A percentile compares a stretch with the other conserved stretches of the same genome.
Evolutionary conservation across 2,113 vertebrate genomes (phyloP).

Genomic region (Etheostoma cragini): DNA sequence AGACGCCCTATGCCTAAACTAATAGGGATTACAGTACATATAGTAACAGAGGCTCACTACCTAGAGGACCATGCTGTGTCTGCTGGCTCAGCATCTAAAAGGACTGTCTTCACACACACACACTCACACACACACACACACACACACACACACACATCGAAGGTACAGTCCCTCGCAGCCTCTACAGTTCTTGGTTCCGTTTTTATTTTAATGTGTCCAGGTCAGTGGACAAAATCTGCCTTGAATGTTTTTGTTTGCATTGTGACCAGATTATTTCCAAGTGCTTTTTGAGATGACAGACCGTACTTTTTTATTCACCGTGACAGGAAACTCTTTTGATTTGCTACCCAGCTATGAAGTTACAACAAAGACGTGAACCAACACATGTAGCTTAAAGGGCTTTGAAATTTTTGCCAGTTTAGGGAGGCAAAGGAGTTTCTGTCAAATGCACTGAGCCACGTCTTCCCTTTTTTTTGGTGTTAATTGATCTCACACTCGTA

Average conservation of each 20-base stretch:
- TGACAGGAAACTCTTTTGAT: conserved; percentile 38
- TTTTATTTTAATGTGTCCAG: conserved; percentile 26
- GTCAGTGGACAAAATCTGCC: conserved; percentile 41
- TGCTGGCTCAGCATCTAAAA: conserved; percentile 34
- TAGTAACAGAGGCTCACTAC: conserved; percentile 28
- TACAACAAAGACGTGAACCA: conserved; percentile 10
- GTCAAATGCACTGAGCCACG: conserved; percentile 73
- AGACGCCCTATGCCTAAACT: conserved; percentile 16
- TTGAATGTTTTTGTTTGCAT: conserved; percentile 38
- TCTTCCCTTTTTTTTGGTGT: conserved; percentile 56
- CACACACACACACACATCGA: conserved; percentile 23
- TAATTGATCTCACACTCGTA: conserved; percentile 30
- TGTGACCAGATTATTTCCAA: conserved; percentile 49
- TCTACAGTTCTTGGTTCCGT: conserved; percentile 12
- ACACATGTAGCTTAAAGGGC: conserved; percentile 58
- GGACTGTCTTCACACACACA: not conserved
- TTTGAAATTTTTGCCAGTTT: conserved; percentile 40
- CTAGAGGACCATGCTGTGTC: conserved; percentile 37
- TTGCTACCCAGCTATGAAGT: conserved; percentile 2
- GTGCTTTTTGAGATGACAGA: conserved; percentile 48
- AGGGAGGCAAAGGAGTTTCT: conserved; percentile 34
- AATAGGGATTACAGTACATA: conserved; percentile 30
- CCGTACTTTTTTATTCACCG: conserved; percentile 32
- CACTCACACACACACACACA: conserved; percentile 2
- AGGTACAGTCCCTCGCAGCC: conserved; percentile 48